Evolutionary conservation across 2,888 invertebrate species (phyloP), one percentile per base, ranked within the genome.

Genomic region (Tipula helvola): DNA sequence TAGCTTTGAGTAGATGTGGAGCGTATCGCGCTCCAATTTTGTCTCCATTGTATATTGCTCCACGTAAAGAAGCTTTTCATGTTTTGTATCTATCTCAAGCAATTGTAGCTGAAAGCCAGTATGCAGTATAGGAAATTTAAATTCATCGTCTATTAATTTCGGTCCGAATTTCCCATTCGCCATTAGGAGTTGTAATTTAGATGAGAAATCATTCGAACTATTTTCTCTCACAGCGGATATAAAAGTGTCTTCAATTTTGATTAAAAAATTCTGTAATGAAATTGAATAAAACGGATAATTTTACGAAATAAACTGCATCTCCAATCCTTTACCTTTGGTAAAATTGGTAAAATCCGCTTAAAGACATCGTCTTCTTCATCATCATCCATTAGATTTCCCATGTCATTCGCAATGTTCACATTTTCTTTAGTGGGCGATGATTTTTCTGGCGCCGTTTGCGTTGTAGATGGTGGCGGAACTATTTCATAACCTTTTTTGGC

Each of bases 181-280:
- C 89, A 94, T 94, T 89, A 95, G 92, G 88, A 94, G 93, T 89
- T 94, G 94, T 88, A 95, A 92, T 83, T 94, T 94, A 87, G 95
- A 94, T 89, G 94, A 94, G 89, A 96, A 95, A 89, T 95, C 95
- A 47, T 95, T 94, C 89, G 94, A 93, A 3, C 94, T 94, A 88
- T 94, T 93, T 89, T 95, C 95, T 89, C 95, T 94, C 12, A 94
- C 94, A 83, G 95, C 95, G 83, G 93, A 93, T 87, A 96, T 91
- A 41, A 93, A 94, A 0, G 96, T 95, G 88, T 94, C 93, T 89
- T 96, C 95, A 88, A 96, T 93, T 91, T 94, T 95, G 89, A 96
- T 92, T 89, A 93, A 94, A 90, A 96, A 95, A 91, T 94, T 96
- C 95, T 95, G 91, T 52, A 93, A 93, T 85, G 87, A n/a, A 57